Evolutionary conservation across 1,140 invertebrate genomes (phyloP).

Genomic region (Delia radicum): DNA sequence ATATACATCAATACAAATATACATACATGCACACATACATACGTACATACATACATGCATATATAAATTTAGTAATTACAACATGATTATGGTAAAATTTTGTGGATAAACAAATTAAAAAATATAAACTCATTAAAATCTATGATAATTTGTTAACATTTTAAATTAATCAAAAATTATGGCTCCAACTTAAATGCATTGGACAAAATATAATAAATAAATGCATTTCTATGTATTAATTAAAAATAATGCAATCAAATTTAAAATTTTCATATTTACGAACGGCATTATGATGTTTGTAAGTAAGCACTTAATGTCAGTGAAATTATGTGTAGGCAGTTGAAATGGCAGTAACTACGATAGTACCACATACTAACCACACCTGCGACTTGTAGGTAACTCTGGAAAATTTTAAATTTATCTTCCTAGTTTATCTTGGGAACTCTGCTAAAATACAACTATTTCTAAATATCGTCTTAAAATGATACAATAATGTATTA

Average conservation of each 20-base stretch:
- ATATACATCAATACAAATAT: no score
- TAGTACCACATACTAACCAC: no score
- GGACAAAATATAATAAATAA: neutral
- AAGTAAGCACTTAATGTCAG: no score
- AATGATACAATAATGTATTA: no score
- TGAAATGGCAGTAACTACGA: no score
- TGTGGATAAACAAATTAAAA: conserved; percentile 18
- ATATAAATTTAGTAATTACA: conserved; percentile 7
- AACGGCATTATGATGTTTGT: no score
- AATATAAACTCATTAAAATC: neutral
- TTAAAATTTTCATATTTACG: neutral
- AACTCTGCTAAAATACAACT: no score
- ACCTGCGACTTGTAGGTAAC: no score
- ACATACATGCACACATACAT: neutral
- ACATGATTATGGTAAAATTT: conserved; percentile 16
- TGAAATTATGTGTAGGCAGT: no score
- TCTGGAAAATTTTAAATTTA: no score
- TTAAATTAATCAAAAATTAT: neutral
- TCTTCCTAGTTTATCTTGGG: no score
- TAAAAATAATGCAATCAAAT: neutral
- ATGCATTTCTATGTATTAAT: neutral
- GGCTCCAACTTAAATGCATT: neutral
- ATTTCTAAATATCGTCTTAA: no score
- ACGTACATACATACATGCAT: neutral
- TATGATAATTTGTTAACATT: neutral